Base-by-base conservation (phyloP, 2,797 vertebrate genomes). In the Spatula versicolor region DNA sequence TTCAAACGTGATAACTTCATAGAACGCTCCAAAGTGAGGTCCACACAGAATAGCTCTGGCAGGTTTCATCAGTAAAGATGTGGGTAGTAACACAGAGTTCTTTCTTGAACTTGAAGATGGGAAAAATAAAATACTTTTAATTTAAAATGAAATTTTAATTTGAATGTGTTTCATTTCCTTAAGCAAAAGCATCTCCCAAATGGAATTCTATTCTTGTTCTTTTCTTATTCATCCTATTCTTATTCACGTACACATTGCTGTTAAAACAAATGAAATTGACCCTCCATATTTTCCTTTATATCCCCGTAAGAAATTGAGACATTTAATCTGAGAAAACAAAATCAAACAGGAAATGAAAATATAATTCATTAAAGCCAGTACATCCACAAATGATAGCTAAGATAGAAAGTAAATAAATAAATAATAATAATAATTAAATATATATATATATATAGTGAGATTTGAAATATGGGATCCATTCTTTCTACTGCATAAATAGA, bases 401-500 rank as follows among this genome's bases (percentile, higher is more conserved):
- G 31, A 55, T 55, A 26, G 17, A 54, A 56, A 20, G 8, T 31
- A 56, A 45, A 45, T 45, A 45, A 45, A 45, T 45, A 43, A 43
- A 43, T 43, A 43, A 43, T 43, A 43, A 39, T 39, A 41, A 41
- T 41, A 41, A 41, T 41, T 31, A 31, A 15, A 60, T 39, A 39
- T 30, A 30, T 13, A 41, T 48, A 28, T 13, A 72, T n/a, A 12
- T 48, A 48, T 48, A 50, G 46, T 48, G 22, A 48, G 3, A 79
- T 79, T 78, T 68, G 11, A 56, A 74, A 68, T 69, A 79, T 37
- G 22, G 55, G 6, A 2, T 31, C 39, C 18, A 54, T 90, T 86
- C 30, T 86, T 94, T 54, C 58, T 77, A 31, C 41, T 50, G 22
- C 21, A 87, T 85, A 80, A 91, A 91, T 60, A n/a, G 33, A 92